A percentile compares a stretch with the other conserved stretches of the same genome.
phyloP scores from a whole-genome alignment of 2,113 vertebrate species.

The Saguinus imperator region DNA sequence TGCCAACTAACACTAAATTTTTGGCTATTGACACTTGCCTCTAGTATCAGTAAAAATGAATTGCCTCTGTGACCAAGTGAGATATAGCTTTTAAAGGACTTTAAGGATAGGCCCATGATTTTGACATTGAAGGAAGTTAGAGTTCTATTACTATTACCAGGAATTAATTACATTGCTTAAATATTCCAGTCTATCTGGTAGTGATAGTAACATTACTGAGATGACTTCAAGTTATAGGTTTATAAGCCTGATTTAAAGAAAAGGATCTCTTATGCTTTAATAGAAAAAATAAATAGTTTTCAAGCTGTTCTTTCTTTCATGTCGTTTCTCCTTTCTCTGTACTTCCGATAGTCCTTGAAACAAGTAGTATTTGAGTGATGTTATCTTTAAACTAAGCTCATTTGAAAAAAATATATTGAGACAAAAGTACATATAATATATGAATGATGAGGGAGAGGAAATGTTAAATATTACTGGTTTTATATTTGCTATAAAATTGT shows the following conservation, averaged over 20 bases:
- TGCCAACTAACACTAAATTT: background rate
- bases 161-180: constrained; percentile 15
- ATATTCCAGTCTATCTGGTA: background rate
- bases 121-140: background rate
- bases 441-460: background rate
- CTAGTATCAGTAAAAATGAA: background rate
- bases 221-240: constrained; percentile 8
- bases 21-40: background rate
- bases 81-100: background rate
- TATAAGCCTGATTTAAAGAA: background rate
- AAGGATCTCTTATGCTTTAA: background rate
- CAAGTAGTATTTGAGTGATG: background rate
- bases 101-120: background rate
- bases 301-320: background rate
- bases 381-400: background rate
- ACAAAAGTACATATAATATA: background rate
- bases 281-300: background rate
- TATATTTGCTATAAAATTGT: background rate
- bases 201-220: background rate
- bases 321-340: background rate
- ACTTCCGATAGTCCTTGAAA: background rate
- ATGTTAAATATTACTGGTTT: background rate
- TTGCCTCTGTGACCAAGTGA: background rate
- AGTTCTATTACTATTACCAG: background rate
- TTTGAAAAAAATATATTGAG: background rate